phyloP scores from a whole-genome alignment of 2,113 vertebrate genomes.

The Aptenodytes patagonicus region DNA sequence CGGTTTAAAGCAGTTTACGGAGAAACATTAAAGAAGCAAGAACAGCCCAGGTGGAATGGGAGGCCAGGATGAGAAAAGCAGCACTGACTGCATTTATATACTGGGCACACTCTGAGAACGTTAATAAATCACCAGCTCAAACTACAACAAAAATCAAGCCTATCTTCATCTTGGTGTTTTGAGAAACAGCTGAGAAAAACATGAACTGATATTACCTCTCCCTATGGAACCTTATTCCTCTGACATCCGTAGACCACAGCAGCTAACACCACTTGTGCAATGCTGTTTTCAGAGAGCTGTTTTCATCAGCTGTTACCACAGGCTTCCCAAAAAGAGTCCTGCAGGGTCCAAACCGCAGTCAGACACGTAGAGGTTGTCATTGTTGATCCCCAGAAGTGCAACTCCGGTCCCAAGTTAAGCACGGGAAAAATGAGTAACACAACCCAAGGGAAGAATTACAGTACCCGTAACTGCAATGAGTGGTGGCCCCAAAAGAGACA shows the following conservation, averaged over 20 bases:
- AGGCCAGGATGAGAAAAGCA: not conserved
- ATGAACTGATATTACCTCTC: not conserved
- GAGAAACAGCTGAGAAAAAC: not conserved
- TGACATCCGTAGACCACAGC: not conserved
- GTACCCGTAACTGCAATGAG: not conserved
- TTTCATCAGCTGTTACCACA: not conserved
- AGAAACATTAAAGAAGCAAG: not conserved
- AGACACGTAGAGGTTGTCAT: accelerated
- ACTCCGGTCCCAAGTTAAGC: not conserved
- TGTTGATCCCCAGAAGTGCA: not conserved
- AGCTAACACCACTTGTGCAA: not conserved
- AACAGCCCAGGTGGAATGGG: not conserved
- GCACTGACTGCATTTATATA: not conserved
- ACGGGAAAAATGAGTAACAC: accelerated
- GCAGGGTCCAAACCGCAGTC: not conserved
- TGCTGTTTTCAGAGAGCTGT: not conserved
- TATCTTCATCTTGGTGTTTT: not conserved
- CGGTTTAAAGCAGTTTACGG: not conserved
- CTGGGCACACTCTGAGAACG: not conserved
- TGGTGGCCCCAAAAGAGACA: not conserved
- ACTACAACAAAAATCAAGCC: not conserved
- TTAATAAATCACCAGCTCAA: not conserved
- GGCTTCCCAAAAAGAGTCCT: not conserved
- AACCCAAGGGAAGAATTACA: not conserved
- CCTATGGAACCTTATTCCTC: not conserved